Conservation (phyloP, 1,140 invertebrate species). For the Samia ricini region DNA sequence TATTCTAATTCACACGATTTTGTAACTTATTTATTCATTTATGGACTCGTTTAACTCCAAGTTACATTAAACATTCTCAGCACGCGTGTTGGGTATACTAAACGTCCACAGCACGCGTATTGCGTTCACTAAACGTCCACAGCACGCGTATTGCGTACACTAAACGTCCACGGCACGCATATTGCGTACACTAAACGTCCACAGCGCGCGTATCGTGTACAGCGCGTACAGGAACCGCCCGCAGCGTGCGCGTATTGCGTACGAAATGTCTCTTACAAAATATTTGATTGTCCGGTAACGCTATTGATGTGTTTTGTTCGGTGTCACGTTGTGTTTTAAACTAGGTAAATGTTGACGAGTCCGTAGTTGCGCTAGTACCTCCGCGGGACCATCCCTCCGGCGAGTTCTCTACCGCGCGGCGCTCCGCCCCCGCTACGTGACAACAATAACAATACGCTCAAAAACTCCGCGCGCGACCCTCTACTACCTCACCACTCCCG, state of each 20-base stretch:
- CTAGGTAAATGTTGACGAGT: slow-evolving; percentile 6
- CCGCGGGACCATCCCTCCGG: slow-evolving; percentile 30
- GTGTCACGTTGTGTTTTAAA: slow-evolving; percentile 16
- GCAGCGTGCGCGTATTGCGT: too few species aligned
- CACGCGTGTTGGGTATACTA: too few species aligned
- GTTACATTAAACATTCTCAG: not conserved
- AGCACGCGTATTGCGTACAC: too few species aligned
- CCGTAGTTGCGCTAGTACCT: slow-evolving; percentile 29
- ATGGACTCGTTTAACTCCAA: not conserved
- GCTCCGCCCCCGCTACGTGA: slow-evolving; percentile 36
- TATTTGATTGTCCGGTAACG: not conserved
- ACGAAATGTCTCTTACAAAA: not conserved
- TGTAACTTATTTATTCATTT: not conserved
- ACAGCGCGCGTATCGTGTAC: too few species aligned
- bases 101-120: too few species aligned
- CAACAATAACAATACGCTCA: slow-evolving; percentile 24
- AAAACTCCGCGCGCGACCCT: slow-evolving; percentile 3
- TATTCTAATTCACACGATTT: not conserved
- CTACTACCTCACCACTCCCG: not conserved
- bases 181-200: too few species aligned
- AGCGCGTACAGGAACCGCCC: too few species aligned
- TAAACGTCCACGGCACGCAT: too few species aligned
- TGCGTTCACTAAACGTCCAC: too few species aligned
- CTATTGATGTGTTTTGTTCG: slow-evolving; percentile 24
- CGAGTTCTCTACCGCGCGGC: slow-evolving; percentile 32